These are phyloP conservation scores for Lepilemur ruficaudatus DNA, from an alignment of 2,797 vertebrate species.

Conservation along the genomic window DNA sequence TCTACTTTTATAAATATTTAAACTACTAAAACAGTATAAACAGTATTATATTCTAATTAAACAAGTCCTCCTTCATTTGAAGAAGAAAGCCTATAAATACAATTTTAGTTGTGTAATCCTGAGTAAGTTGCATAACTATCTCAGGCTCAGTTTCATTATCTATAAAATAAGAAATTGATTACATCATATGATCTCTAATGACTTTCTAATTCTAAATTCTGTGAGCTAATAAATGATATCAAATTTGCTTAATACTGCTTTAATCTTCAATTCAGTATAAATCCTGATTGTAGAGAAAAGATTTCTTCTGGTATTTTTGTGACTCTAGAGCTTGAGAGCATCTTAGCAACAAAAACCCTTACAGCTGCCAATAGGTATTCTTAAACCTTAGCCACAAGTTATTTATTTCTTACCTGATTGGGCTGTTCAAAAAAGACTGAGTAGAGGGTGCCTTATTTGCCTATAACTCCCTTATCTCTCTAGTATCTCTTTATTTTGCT, in stretches of 20 bases:
- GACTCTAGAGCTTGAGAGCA: neutral
- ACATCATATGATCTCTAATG: neutral
- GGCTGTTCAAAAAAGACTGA: neutral
- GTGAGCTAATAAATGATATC: neutral
- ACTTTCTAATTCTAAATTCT: conserved; percentile 15
- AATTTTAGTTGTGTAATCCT: neutral
- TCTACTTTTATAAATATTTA: neutral
- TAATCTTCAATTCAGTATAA: neutral
- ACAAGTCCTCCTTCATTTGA: neutral
- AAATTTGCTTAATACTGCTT: neutral
- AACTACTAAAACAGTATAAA: neutral
- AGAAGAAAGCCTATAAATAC: neutral
- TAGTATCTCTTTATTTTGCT: neutral
- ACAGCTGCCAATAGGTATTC: neutral
- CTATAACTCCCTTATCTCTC: neutral
- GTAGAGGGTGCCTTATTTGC: neutral
- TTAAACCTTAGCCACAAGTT: neutral
- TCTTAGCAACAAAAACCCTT: neutral
- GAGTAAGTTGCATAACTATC: neutral
- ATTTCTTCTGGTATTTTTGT: neutral
- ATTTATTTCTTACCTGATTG: neutral
- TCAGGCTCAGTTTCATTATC: neutral
- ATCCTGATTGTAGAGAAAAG: neutral
- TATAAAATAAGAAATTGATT: neutral
- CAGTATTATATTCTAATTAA: neutral